Base-by-base conservation (phyloP, 2,888 invertebrate genomes). In the Chrysopilus asiliformis region DNA sequence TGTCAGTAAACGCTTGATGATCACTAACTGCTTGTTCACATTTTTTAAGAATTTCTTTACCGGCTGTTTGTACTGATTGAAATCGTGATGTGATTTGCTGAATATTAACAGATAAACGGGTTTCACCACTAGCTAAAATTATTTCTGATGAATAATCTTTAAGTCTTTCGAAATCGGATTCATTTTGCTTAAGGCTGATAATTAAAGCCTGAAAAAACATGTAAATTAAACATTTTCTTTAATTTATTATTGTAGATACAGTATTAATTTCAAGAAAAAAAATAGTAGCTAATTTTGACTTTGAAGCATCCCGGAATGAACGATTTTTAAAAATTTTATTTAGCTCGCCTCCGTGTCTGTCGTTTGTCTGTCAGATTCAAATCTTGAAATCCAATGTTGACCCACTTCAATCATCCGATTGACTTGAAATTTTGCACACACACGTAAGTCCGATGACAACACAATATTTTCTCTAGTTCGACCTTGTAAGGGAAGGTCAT, bases 1-100 rank as follows among this genome's bases (percentile, higher is more conserved):
- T 87, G 2, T 83, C 82, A 50, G 79, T 74, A 53, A 81, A 90
- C 1, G 71, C 67, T 42, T 74, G 74, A 48, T 91, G 89, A 53
- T 89, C 87, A 36, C 71, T 69, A 1, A 85, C 78, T 5, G 87
- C 80, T 65, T 89, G 85, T 51, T 90, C 89, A 52, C 89, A 90
- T 64, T 90, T 91, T 58, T 89, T 89, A 2, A 89, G 74, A 19
- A 91, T 75, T 61, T 91, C 90, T 64, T 83, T 86, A 2, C 86
- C 79, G 0, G 90, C 89, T 1, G 79, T 76, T 58, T 89, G 86
- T 32, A 90, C 79, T 0, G 89, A 82, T 57, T 90, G 87, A 66
- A 89, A 90, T 39, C 90, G 70, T 4, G 89, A 87, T 2, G 84
- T 81, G 42, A 90, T 79, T 60, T 90, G 90, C 55, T 91, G 89